Evolutionary conservation across 2,113 vertebrate genomes (phyloP).

Genomic region (Crotalus horridus): DNA sequence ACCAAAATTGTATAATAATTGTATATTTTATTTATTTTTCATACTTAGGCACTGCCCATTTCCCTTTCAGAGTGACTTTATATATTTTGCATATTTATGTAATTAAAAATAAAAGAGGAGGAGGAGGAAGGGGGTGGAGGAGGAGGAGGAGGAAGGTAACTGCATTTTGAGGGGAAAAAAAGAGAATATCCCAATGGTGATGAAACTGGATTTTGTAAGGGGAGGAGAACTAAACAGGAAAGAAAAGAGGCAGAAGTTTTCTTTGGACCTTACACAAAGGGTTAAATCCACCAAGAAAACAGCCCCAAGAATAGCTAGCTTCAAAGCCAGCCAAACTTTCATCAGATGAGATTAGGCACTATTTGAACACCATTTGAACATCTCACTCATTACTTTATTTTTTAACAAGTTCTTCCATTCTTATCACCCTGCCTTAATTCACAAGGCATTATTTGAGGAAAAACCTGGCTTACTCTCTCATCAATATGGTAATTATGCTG

Average conservation of each 20-base stretch:
- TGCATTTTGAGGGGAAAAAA: background rate
- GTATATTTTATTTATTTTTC: background rate
- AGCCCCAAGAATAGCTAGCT: background rate
- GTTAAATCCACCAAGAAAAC: background rate
- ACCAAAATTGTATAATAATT: background rate
- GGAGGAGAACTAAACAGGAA: background rate
- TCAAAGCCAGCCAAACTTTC: background rate
- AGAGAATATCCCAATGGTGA: background rate
- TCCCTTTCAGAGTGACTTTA: background rate
- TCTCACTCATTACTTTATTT: background rate
- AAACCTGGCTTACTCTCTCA: background rate
- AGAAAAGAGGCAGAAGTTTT: background rate
- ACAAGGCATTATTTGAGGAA: background rate
- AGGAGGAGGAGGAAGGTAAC: background rate
- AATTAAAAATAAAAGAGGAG: background rate
- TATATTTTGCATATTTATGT: background rate
- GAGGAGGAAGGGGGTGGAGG: no score
- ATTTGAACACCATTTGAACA: background rate
- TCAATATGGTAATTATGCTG: background rate
- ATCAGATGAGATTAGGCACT: background rate
- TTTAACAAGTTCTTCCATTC: background rate
- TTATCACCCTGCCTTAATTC: background rate
- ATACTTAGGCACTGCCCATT: background rate
- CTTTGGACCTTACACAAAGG: background rate
- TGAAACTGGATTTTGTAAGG: background rate